These are phyloP conservation scores for Scaptodrosophila lebanonensis DNA, from an alignment of 1,140 invertebrate species.

Conservation along the genomic window DNA sequence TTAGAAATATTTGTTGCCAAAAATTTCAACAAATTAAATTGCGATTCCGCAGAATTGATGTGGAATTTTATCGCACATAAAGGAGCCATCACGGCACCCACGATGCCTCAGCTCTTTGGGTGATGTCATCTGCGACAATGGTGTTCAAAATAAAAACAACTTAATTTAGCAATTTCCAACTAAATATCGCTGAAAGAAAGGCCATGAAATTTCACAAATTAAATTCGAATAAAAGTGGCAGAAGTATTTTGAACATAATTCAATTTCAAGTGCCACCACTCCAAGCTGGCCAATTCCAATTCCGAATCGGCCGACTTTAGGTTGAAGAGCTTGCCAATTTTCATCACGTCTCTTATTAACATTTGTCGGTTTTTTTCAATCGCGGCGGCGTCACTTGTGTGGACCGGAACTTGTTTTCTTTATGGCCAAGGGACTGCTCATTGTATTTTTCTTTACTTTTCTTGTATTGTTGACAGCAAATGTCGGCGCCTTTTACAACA, in stretches of 20 bases:
- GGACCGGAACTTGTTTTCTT: no score
- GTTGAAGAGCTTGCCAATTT: conserved; percentile 21
- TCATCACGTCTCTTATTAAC: conserved; percentile 28
- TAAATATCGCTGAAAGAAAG: neutral
- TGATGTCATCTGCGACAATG: conserved; percentile 14
- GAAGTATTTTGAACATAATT: no score
- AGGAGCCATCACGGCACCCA: no score
- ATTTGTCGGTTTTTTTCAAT: conserved; percentile 14
- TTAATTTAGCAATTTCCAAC: conserved; percentile 7
- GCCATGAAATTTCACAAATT: neutral
- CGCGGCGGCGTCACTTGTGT: no score
- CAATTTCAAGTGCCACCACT: neutral
- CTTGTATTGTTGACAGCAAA: neutral
- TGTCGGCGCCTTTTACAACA: no score
- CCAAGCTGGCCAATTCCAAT: neutral
- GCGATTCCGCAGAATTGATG: conserved; percentile 19
- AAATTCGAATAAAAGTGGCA: no score
- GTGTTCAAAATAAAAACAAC: conserved; percentile 21
- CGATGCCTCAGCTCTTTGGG: neutral
- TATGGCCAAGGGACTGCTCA: neutral
- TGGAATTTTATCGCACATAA: conserved; percentile 1
- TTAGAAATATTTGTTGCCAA: neutral
- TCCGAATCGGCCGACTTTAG: neutral
- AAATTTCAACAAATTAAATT: conserved; percentile 46
- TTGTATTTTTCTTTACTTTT: neutral